phyloP scores from a whole-genome alignment of 1,140 invertebrate species.

The Oncopodura yosiiana region DNA sequence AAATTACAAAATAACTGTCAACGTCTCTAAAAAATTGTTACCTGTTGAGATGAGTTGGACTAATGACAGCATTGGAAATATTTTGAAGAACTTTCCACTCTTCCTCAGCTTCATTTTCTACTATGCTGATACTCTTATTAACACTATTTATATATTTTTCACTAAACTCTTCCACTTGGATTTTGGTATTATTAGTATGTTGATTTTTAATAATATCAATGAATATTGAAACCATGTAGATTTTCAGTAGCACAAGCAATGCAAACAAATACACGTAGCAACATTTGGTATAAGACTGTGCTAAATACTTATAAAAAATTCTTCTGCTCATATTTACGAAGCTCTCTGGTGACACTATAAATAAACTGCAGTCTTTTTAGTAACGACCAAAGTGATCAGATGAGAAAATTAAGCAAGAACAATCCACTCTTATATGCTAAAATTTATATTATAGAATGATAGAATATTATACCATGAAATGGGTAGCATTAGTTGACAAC shows the following conservation, averaged over 20 bases:
- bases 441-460: too few species aligned
- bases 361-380: too few species aligned
- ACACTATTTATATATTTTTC: neutral
- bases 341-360: too few species aligned
- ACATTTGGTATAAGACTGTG: too few species aligned
- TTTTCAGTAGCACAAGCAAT: conserved; percentile 27
- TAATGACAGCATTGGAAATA: conserved; percentile 15
- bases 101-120: neutral
- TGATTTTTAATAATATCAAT: conserved; percentile 12
- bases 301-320: too few species aligned
- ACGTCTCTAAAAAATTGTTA: neutral
- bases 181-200: neutral
- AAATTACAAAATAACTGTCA: neutral
- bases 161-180: neutral
- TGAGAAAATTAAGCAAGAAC: too few species aligned
- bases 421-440: too few species aligned
- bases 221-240: conserved; percentile 22
- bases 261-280: conserved; percentile 27
- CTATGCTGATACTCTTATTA: neutral
- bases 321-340: too few species aligned
- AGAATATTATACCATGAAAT: too few species aligned
- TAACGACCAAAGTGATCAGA: too few species aligned
- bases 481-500: too few species aligned
- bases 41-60: conserved; percentile 6
- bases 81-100: conserved; percentile 8